Conservation (phyloP, 1,140 invertebrate genomes). For the Drosophila kanapiae region DNA sequence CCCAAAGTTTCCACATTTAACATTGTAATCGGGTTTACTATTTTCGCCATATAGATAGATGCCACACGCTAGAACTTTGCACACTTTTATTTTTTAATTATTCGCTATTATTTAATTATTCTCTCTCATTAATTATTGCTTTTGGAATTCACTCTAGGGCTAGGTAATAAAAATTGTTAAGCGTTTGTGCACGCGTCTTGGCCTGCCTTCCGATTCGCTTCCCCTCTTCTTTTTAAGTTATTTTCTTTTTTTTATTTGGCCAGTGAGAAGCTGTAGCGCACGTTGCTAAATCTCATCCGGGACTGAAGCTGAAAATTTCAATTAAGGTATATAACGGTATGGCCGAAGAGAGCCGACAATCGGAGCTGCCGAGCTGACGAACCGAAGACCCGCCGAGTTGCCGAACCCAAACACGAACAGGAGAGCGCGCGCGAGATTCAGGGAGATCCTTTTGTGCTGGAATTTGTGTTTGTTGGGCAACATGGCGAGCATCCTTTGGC, state of each 20-base stretch:
- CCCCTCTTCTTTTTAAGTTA: not conserved
- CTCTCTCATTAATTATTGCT: slow-evolving; percentile 40
- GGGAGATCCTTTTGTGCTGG: slow-evolving; percentile 66
- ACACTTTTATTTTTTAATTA: slow-evolving; percentile 21
- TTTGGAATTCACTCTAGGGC: slow-evolving; percentile 27
- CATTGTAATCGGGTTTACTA: slow-evolving; percentile 68
- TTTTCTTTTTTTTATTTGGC: slow-evolving; percentile 23
- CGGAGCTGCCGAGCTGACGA: slow-evolving; percentile 6
- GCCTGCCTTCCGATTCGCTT: slow-evolving; percentile 7
- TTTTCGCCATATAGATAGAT: slow-evolving; percentile 49
- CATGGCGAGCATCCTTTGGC: slow-evolving; percentile 76
- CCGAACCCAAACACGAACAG: slow-evolving; percentile 7
- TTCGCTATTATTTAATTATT: slow-evolving; percentile 14
- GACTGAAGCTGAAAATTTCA: slow-evolving; percentile 81
- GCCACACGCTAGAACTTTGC: slow-evolving; percentile 11
- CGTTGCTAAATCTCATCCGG: slow-evolving; percentile 83
- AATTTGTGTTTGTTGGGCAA: slow-evolving; percentile 83
- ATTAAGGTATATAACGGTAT: slow-evolving; percentile 76
- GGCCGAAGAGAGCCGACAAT: slow-evolving; percentile 27
- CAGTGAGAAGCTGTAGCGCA: slow-evolving; percentile 62
- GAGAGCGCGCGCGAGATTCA: slow-evolving; percentile 21
- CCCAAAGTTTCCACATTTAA: slow-evolving; percentile 74
- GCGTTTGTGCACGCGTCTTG: slow-evolving; percentile 59
- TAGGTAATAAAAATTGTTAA: slow-evolving; percentile 25
- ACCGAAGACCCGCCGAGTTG: slow-evolving; percentile 1